Evolutionary conservation across 2,888 invertebrate species (phyloP).

Genomic region (Desoria tigrina): DNA sequence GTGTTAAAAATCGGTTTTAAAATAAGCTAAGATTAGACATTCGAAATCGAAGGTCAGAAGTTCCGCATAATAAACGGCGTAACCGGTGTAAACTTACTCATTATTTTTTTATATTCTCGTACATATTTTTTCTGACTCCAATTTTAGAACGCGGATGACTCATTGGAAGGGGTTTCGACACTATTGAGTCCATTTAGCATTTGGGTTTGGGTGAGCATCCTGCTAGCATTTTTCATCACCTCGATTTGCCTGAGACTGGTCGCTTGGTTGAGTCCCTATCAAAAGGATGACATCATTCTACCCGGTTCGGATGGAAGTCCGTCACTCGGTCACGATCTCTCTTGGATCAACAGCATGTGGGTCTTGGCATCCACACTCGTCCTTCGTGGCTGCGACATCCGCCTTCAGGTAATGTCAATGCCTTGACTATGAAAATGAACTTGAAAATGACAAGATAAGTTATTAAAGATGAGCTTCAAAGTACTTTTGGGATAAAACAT

Average conservation of each 20-base stretch:
- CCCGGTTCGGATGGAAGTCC: slow-evolving; percentile 47
- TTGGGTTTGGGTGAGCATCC: slow-evolving; percentile 53
- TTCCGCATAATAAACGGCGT: too few species aligned
- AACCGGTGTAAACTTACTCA: too few species aligned
- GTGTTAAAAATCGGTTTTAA: too few species aligned
- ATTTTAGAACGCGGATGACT: slow-evolving; percentile 37
- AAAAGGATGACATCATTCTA: slow-evolving; percentile 52
- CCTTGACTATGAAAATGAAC: too few species aligned
- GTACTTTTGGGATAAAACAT: background rate
- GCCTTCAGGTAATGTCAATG: slow-evolving; percentile 34
- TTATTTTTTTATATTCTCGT: too few species aligned
- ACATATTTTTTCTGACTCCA: too few species aligned
- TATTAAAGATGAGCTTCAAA: background rate
- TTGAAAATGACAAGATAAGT: too few species aligned
- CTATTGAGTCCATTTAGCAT: slow-evolving; percentile 50
- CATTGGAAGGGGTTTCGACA: slow-evolving; percentile 42
- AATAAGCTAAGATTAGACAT: too few species aligned
- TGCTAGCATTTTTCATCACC: slow-evolving; percentile 51
- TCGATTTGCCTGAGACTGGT: slow-evolving; percentile 50
- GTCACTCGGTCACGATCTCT: slow-evolving; percentile 46
- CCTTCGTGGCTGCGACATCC: slow-evolving; percentile 47
- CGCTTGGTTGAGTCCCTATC: slow-evolving; percentile 51
- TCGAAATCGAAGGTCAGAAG: too few species aligned
- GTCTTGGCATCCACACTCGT: slow-evolving; percentile 50
- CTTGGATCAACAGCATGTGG: slow-evolving; percentile 52